Evolutionary conservation across 2,888 invertebrate species (phyloP).

Genomic region (Gymnocheta viridis): DNA sequence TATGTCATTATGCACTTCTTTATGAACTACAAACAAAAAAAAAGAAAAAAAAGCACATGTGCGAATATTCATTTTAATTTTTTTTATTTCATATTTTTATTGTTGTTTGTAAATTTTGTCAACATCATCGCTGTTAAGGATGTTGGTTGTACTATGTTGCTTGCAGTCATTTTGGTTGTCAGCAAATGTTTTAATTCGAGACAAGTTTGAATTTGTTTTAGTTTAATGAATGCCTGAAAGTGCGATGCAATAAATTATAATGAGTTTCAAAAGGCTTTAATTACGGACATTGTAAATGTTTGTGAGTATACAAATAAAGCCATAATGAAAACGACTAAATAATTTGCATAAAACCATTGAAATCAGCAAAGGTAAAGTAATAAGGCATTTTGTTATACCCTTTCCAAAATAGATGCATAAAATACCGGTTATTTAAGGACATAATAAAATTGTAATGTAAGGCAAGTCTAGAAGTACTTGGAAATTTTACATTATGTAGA

Average conservation of each 20-base stretch:
- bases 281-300: not conserved
- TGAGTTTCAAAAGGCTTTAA: not conserved
- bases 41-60: conserved; percentile 31
- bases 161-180: conserved; percentile 8
- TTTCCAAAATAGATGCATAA: too few relatives aligned
- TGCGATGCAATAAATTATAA: not conserved
- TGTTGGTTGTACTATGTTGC: conserved; percentile 6
- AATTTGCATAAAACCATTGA: not conserved
- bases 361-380: too few relatives aligned
- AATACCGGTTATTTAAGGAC: too few relatives aligned
- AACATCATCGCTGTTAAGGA: conserved; percentile 7
- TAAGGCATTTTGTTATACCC: too few relatives aligned
- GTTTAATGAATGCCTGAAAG: conserved; percentile 23
- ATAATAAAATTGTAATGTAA: too few relatives aligned
- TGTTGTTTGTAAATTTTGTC: not conserved
- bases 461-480: too few relatives aligned
- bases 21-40: conserved; percentile 29
- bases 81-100: conserved; percentile 8
- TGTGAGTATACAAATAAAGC: not conserved
- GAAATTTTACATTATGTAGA: too few relatives aligned
- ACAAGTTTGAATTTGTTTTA: conserved; percentile 12
- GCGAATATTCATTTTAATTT: conserved; percentile 17
- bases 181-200: conserved; percentile 16
- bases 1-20: conserved; percentile 38
- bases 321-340: not conserved